Percentiles rank a stretch among this genome's conserved stretches.
Evolutionary conservation across 2,797 vertebrate genomes (phyloP).

Genomic region (Sebastes itinus): DNA sequence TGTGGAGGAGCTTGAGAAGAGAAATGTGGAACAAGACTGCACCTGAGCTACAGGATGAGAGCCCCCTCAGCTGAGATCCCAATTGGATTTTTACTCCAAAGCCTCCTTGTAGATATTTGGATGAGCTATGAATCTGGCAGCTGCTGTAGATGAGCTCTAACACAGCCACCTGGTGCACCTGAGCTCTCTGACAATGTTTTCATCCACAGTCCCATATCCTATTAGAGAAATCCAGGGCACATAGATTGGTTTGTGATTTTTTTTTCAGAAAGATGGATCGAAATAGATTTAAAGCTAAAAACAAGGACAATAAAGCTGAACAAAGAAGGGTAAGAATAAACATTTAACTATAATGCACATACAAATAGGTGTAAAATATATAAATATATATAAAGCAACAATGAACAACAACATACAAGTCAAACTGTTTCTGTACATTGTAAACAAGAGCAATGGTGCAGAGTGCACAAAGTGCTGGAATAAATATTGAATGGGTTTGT

Average conservation of each 20-base stretch:
- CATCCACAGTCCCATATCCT: conserved; percentile 5
- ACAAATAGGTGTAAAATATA: background rate
- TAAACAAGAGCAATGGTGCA: background rate
- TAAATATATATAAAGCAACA: background rate
- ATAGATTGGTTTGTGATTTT: background rate
- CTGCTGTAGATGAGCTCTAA: conserved; percentile 24
- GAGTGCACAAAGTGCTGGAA: background rate
- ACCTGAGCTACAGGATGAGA: conserved; percentile 51
- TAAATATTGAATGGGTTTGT: background rate
- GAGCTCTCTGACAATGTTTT: conserved; percentile 15
- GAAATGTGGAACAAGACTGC: conserved; percentile 31
- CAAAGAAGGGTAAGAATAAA: background rate
- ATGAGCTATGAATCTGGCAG: conserved; percentile 18
- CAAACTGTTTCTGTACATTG: background rate
- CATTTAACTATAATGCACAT: background rate
- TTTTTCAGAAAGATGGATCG: background rate
- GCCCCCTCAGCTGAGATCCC: conserved; percentile 5
- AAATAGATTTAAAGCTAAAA: background rate
- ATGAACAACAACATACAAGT: background rate
- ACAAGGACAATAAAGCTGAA: background rate
- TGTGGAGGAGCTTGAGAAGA: conserved; percentile 7
- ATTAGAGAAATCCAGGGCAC: background rate
- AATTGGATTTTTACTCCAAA: conserved; percentile 8
- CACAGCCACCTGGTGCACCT: conserved; percentile 35
- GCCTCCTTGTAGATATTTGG: conserved; percentile 23